Base-by-base conservation (phyloP, 2,888 invertebrate genomes). In the Drosophila stalkeri region DNA sequence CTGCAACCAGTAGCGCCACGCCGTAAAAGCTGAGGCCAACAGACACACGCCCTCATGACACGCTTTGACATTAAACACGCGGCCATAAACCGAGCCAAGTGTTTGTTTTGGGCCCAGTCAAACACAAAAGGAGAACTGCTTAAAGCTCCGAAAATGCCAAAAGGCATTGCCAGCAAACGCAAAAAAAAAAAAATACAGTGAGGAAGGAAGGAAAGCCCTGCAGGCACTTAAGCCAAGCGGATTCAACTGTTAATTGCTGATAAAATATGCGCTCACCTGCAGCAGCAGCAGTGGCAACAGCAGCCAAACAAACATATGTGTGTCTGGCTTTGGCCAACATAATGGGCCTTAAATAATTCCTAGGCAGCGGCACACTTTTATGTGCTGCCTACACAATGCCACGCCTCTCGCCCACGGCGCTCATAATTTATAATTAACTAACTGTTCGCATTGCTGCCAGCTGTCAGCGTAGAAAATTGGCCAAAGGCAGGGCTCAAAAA, bases 361-460 rank as follows among this genome's bases (percentile, higher is more conserved):
- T n/a, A 62, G 23, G 51, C 35, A 46, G 68, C 64, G 65, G 64
- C 67, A 35, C 18, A 51, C 71, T 75, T 74, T 75, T 57, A 64
- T 71, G 37, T 56, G 9, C 46, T 39, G 33, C 18, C 67, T 41
- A 20, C 23, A 11, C 47, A 27, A 49, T n/a, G n/a, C 23, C 39
- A 23, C 43, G 20, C 52, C 46, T n/a, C 37, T 18, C 47, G 20
- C 54, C 2, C 16, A 6, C 41, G 0, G 5, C 6, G 20, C 56
- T 71, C 76, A 75, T 84, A 68, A 81, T 84, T 87, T 87, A 81
- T 81, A 86, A 86, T 89, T 89, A 89, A 70, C 59, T 64, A 75
- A 68, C 62, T 69, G 72, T 43, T 65, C 47, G 65, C 51, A 69
- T 69, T 61, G 46, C 51, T 65, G 67, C 49, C 62, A 67, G 60